Base-by-base conservation (phyloP, 2,797 vertebrate species). In the Ispidina lecontei region DNA sequence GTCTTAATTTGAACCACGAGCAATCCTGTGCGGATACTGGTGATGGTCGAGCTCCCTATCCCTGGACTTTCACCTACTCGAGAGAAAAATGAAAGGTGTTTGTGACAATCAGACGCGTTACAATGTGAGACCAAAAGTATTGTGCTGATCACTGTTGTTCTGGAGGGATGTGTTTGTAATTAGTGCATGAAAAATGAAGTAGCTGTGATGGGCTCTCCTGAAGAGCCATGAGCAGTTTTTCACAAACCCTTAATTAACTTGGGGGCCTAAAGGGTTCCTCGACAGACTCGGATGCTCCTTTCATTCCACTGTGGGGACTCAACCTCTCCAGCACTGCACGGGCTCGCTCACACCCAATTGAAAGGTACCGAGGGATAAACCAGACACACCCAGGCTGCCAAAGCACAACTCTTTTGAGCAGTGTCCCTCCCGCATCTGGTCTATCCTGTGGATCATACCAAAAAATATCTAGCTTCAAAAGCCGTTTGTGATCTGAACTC, bases 371-470 rank as follows among this genome's bases (percentile, higher is more conserved):
- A 43, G 41, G 11, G 47, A 56, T 35, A 21, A 54, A 7, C 0
- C 7, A 43, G 13, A 78, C 41, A 41, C 41, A 52, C 2, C 7
- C 6, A 2, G 35, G 7, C 4, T 18, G 33, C n/a, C 17, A 2
- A 19, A 17, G 3, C 2, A 2, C n/a, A 7, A 12, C 49, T 3
- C 15, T 13, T 49, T 37, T 9, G 3, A 1, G 6, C 47, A 28
- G 1, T 0, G 4, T 35, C 31, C 33, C 54, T 35, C 14, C 31
- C 16, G 2, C 23, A 5, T 5, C 29, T 21, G 7, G 6, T 7
- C 1, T 10, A 3, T 3, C 22, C 5, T 0, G 0, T 1, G 12
- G 26, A 14, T 35, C 6, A 5, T 3, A 5, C 7, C 19, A 17
- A n/a, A 31, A 33, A 13, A 16, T 8, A 2, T 6, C 21, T 8